Evolutionary conservation across 2,113 vertebrate species (phyloP).

Genomic region (Phoxinus phoxinus): DNA sequence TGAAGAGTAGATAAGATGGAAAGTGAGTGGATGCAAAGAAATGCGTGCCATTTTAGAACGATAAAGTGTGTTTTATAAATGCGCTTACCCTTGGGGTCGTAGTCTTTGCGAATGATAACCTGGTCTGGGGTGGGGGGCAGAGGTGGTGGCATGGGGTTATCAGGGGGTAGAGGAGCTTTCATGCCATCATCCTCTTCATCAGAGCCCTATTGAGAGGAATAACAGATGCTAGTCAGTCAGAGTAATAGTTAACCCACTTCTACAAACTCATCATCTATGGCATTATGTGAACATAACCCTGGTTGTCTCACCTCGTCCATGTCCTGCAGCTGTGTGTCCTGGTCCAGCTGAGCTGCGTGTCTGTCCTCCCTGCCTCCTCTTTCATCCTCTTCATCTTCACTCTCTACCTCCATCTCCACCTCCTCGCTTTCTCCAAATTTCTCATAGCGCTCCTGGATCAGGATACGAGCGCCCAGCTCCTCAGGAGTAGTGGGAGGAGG

Average conservation of each 20-base stretch:
- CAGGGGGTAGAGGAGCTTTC: conserved; percentile 91
- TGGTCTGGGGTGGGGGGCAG: conserved; percentile 97
- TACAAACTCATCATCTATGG: not conserved
- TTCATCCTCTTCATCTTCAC: conserved; percentile 92
- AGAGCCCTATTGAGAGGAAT: conserved; percentile 82
- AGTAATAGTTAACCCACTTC: not conserved
- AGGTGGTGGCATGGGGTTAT: conserved; percentile 94
- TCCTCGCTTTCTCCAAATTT: conserved; percentile 99
- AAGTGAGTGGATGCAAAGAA: not conserved
- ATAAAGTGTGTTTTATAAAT: not conserved
- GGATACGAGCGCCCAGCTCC: conserved; percentile 94
- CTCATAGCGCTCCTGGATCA: conserved; percentile 98
- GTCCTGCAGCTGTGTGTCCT: conserved; percentile 97
- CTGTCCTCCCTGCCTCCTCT: conserved; percentile 81
- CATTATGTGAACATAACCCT: not conserved
- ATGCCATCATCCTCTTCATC: conserved; percentile 95
- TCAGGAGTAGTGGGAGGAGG: conserved; percentile 96
- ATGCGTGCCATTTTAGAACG: not conserved
- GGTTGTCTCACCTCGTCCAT: conserved; percentile 91
- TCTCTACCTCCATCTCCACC: conserved; percentile 99
- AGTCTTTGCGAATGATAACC: conserved; percentile 97
- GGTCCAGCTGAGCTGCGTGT: conserved; percentile 85
- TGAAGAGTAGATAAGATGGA: conserved; percentile 61
- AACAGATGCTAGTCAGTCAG: not conserved
- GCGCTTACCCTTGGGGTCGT: conserved; percentile 92